Percentiles rank a stretch among this genome's conserved stretches.
phyloP scores from a whole-genome alignment of 2,888 invertebrate genomes.

The Cephonodes hylas region DNA sequence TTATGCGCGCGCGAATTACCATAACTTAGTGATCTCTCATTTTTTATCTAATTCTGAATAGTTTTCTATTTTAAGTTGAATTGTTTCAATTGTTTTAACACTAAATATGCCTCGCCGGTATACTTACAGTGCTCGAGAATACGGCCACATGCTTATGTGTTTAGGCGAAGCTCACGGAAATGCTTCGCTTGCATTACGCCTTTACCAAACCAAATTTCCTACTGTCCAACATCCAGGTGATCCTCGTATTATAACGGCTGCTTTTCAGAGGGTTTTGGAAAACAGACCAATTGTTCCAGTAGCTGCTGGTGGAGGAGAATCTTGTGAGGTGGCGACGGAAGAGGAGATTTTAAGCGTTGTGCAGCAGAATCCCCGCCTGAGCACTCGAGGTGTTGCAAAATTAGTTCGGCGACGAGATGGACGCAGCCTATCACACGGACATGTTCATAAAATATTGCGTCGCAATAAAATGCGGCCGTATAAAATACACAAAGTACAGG shows the following conservation, averaged over 20 bases:
- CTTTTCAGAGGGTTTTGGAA: background rate
- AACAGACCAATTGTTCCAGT: background rate
- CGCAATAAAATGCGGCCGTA: no score
- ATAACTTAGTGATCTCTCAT: no score
- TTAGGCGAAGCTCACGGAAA: background rate
- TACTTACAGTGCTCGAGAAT: constrained; percentile 10
- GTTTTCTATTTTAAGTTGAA: no score
- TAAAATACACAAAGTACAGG: constrained; percentile 1
- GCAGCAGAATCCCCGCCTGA: background rate
- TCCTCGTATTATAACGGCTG: background rate
- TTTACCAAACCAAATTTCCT: constrained; percentile 1
- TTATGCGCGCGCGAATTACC: no score
- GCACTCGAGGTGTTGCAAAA: background rate
- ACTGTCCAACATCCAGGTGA: background rate
- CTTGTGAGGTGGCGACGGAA: background rate
- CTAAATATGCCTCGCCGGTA: no score
- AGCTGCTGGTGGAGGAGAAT: background rate
- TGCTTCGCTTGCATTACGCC: background rate
- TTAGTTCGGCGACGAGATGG: no score
- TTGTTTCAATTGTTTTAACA: no score
- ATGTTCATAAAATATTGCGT: no score
- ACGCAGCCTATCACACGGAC: no score
- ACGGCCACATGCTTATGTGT: background rate
- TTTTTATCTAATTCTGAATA: no score
- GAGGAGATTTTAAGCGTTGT: background rate